These are phyloP conservation scores for Orchesellides sinensis DNA, from an alignment of 2,888 invertebrate genomes.

Conservation along the genomic window DNA sequence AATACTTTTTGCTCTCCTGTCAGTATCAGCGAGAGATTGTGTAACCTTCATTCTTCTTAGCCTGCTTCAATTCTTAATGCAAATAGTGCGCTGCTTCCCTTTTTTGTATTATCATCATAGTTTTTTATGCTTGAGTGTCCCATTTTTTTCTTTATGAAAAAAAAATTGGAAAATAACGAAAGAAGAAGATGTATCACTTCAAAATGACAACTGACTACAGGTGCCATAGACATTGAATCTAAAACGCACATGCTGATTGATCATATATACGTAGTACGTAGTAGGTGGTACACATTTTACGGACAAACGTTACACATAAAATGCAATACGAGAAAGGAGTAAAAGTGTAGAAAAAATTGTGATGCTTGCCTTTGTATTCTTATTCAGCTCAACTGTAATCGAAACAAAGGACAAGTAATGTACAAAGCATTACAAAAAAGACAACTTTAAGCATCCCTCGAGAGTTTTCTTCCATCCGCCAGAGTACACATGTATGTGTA, in stretches of 20 bases:
- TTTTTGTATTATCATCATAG: neutral
- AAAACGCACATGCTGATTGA: neutral
- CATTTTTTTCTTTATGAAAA: neutral
- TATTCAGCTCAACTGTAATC: neutral
- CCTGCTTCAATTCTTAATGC: constrained; percentile 24
- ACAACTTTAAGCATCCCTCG: too few relatives aligned
- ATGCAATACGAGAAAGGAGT: neutral
- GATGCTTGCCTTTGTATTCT: neutral
- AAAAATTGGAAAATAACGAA: neutral
- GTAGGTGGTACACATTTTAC: neutral
- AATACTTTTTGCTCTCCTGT: constrained; percentile 20
- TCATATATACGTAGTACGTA: neutral
- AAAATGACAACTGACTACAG: neutral
- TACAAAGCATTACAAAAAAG: neutral
- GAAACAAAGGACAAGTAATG: neutral
- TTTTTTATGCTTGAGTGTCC: neutral
- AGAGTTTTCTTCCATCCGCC: too few relatives aligned
- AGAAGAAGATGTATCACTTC: too few relatives aligned
- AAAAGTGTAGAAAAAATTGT: neutral
- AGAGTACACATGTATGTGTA: too few relatives aligned
- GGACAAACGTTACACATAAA: too few relatives aligned
- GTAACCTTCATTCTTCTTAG: constrained; percentile 16
- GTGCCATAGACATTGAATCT: neutral
- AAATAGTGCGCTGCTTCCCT: constrained; percentile 18
- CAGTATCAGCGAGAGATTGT: constrained; percentile 16